phyloP scores from a whole-genome alignment of 2,113 vertebrate genomes.

The Falco punctatus region DNA sequence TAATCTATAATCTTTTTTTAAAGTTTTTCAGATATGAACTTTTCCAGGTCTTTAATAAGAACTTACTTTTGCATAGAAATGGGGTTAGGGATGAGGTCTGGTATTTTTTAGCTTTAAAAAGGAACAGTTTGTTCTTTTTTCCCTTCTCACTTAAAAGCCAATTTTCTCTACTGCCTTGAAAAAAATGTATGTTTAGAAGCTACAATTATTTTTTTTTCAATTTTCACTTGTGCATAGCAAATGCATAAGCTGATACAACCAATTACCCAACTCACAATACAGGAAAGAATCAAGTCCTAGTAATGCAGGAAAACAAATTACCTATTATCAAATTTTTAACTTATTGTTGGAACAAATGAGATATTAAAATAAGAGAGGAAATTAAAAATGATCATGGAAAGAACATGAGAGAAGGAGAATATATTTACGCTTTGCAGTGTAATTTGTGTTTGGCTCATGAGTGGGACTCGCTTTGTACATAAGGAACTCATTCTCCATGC shows the following conservation, averaged over 20 bases:
- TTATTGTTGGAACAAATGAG: not conserved
- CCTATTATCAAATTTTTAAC: not conserved
- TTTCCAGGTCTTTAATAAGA: not conserved
- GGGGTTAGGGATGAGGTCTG: not conserved
- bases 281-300: not conserved
- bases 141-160: not conserved
- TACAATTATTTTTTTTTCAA: not conserved
- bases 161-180: not conserved
- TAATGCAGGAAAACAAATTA: conserved; percentile 7
- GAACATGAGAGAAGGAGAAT: not conserved
- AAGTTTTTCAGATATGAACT: not conserved
- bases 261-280: not conserved
- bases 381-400: not conserved
- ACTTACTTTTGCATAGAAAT: not conserved
- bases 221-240: not conserved
- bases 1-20: not conserved
- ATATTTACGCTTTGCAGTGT: not conserved
- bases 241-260: not conserved
- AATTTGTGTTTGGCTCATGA: not conserved
- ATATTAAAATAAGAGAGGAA: conserved; percentile 4
- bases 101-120: not conserved
- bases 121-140: not conserved
- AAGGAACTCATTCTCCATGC: not conserved
- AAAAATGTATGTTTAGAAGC: fast-evolving
- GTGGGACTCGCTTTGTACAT: not conserved